Percentiles rank a stretch among this genome's conserved stretches.
Conservation (phyloP, 2,888 invertebrate species). For the Dimorphilus gyrociliatus region DNA sequence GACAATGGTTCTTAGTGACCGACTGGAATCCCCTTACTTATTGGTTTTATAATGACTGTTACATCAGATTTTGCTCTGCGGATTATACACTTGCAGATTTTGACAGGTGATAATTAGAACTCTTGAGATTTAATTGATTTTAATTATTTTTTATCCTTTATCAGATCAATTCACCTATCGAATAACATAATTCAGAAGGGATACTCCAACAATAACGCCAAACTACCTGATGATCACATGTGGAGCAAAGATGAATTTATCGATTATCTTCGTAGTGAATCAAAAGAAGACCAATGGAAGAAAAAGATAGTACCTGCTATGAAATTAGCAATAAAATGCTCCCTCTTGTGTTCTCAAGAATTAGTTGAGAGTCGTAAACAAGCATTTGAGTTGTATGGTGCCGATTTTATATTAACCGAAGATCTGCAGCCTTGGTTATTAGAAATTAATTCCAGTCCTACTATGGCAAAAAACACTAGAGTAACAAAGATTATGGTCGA, state of each 20-base stretch:
- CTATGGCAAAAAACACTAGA: constrained; percentile 59
- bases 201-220: constrained; percentile 47
- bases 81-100: constrained; percentile 63
- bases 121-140: not conserved
- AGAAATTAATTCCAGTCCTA: constrained; percentile 79
- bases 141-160: not conserved
- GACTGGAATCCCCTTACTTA: constrained; percentile 73
- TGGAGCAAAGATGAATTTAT: constrained; percentile 61
- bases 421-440: constrained; percentile 67
- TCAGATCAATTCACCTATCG: constrained; percentile 55
- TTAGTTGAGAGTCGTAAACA: constrained; percentile 37
- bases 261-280: constrained; percentile 47
- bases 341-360: constrained; percentile 57
- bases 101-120: constrained; percentile 53
- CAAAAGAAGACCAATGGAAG: too few species aligned
- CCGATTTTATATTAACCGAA: constrained; percentile 72
- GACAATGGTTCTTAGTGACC: constrained; percentile 85
- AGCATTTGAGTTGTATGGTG: constrained; percentile 75
- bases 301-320: constrained; percentile 64
- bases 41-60: constrained; percentile 85
- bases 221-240: constrained; percentile 61
- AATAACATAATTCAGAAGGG: constrained; percentile 83
- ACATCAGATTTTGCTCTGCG: constrained; percentile 65
- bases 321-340: constrained; percentile 60
- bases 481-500: constrained; percentile 68